These are phyloP conservation scores for Noctua comes DNA, from an alignment of 2,888 invertebrate species.

Conservation along the genomic window DNA sequence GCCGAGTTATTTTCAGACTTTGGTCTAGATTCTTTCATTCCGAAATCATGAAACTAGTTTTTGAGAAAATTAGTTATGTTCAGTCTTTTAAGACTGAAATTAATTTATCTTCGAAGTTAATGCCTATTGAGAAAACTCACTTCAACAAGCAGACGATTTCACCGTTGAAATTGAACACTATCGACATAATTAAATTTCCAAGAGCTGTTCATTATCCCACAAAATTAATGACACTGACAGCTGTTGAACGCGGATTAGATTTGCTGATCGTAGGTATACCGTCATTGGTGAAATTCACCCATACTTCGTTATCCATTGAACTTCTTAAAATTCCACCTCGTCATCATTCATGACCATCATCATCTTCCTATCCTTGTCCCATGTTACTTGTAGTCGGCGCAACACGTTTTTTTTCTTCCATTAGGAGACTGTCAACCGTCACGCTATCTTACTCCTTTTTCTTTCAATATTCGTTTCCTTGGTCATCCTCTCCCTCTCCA, in stretches of 20 bases:
- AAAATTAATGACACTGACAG: background rate
- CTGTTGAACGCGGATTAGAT: background rate
- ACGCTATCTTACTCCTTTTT: too few relatives aligned
- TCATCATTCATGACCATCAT: background rate
- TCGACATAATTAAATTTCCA: background rate
- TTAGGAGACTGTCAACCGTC: background rate
- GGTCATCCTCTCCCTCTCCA: too few relatives aligned
- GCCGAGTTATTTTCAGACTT: slow-evolving; percentile 2
- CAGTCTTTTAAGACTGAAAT: background rate
- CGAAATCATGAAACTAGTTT: background rate
- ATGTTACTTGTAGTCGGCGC: background rate
- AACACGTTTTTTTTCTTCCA: background rate
- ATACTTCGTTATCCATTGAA: background rate
- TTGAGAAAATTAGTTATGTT: background rate
- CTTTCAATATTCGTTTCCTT: too few relatives aligned
- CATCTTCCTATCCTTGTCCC: background rate
- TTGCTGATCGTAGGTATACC: too few relatives aligned
- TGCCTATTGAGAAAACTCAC: background rate
- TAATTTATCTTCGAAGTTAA: background rate
- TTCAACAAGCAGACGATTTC: background rate
- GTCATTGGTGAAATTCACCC: background rate
- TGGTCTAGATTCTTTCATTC: background rate
- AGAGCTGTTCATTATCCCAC: background rate
- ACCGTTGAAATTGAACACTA: background rate
- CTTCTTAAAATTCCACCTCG: background rate